Base-by-base conservation (phyloP, 2,113 vertebrate species). In the Erythrocebus patas region DNA sequence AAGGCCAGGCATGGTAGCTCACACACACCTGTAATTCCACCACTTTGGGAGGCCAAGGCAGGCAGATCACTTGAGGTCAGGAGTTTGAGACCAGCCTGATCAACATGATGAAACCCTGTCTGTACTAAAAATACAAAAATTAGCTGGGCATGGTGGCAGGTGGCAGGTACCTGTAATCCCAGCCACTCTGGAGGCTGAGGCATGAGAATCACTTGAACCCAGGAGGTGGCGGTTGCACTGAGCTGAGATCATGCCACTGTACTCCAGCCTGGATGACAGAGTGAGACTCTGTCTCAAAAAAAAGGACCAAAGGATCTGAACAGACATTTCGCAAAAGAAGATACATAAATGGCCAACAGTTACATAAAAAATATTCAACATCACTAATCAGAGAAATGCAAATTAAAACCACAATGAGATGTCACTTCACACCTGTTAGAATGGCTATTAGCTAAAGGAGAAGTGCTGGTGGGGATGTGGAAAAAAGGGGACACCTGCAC, bases 151-250 rank as follows among this genome's bases (percentile, higher is more conserved):
- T 8, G 1, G 32, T n/a, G 32, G 32, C 32, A 3, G 30, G 27
- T 16, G 32, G 30, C 30, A 0, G 30, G 11, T 14, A 6, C 16
- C 66, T 35, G 32, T 68, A 68, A 17, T 68, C 32, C 32, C 32
- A 68, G 32, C 66, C 16, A 32, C 32, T 68, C 3, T 0, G 32
- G 66, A n/a, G 32, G 32, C 66, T 18, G 66, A 68, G 66, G 66
- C 14, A 68, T 0, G 6, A 68, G 66, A 30, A 68, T 7, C 6
- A 8, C 32, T 0, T n/a, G 66, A 68, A 35, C 16, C 16, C 7
- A 0, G 14, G 66, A 35, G 32, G 30, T 7, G 0, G 16, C 8
- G 32, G 16, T 32, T 32, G 61, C 61, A 64, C 0, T 32, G 61
- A 64, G 61, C 27, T 5, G 13, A 30, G 27, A 14, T 64, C 61